Evolutionary conservation across 1,140 invertebrate species (phyloP), one percentile per base, ranked within the genome.

Genomic region (Drosophila baimaii): DNA sequence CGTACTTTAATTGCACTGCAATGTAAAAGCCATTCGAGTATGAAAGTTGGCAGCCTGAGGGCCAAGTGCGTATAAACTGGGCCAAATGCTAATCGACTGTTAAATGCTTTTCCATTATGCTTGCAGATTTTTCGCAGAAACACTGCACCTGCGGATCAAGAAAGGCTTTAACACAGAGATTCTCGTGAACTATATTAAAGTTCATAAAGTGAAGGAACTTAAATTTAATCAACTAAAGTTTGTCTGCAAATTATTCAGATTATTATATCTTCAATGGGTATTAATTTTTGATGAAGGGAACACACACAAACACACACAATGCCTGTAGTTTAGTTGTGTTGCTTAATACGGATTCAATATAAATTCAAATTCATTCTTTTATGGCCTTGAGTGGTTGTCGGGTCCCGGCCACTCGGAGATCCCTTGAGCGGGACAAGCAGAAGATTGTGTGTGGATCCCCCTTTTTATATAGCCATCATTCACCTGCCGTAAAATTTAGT

Each of bases 401-500:
- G 29, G 10, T 39, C 31, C 21, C 63, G n/a, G n/a, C n/a, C 17
- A 29, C 54, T 57, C 23, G 25, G 39, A 35, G 49, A 52, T 52
- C 54, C 39, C 49, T 8, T 9, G 10, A 35, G 63, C 66, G 23
- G n/a, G 25, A 6, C 25, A 49, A 13, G 17, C 35, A 37, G 17
- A 44, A 37, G n/a, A 25, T 41, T 54, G 27, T 51, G 27, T 29
- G 10, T 19, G 25, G 12, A 21, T 31, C 17, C 31, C 51, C 43
- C 21, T 29, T 35, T 43, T 29, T 17, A 33, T 37, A 21, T 5
- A 29, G 47, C 37, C 61, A 65, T 66, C 62, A 41, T 61, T 51
- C 55, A 72, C 27, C 43, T 46, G 72, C 43, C 71, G 44, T 75
- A 75, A 75, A 75, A 65, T 75, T 75, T 75, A 75, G 71, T 75